phyloP scores from a whole-genome alignment of 2,797 vertebrate genomes.

The Crypturellus tataupa region DNA sequence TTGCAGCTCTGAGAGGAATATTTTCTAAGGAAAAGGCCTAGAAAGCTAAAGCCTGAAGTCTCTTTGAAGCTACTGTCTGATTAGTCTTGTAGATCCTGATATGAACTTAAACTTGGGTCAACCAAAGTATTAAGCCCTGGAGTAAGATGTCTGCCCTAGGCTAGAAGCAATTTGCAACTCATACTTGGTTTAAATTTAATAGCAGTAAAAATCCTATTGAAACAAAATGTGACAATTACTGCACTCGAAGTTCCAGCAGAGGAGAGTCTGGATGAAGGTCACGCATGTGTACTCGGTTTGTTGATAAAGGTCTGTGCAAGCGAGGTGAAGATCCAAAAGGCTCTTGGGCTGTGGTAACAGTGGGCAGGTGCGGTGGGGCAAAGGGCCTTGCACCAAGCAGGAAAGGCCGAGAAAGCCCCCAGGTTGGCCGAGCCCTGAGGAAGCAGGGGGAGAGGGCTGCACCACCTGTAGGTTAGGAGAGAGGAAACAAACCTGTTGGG shows the following conservation, averaged over 20 bases:
- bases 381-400: neutral
- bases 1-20: neutral
- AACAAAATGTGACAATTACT: conserved; percentile 46
- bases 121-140: conserved; percentile 56
- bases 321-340: neutral
- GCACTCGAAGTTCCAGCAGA: conserved; percentile 13
- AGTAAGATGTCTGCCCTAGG: conserved; percentile 59
- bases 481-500: neutral
- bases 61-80: neutral
- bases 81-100: conserved; percentile 52
- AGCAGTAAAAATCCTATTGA: conserved; percentile 56
- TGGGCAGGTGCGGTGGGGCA: neutral
- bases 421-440: accelerated
- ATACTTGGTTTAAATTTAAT: conserved; percentile 62
- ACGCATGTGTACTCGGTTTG: neutral
- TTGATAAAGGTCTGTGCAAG: neutral
- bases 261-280: neutral
- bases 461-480: neutral
- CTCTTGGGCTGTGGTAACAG: neutral
- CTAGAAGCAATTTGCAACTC: conserved; percentile 63
- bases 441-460: neutral
- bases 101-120: conserved; percentile 52
- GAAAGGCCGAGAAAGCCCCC: neutral
- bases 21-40: neutral
- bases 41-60: conserved; percentile 22